phyloP scores from a whole-genome alignment of 1,140 invertebrate species.

The Meloidogyne floridensis region DNA sequence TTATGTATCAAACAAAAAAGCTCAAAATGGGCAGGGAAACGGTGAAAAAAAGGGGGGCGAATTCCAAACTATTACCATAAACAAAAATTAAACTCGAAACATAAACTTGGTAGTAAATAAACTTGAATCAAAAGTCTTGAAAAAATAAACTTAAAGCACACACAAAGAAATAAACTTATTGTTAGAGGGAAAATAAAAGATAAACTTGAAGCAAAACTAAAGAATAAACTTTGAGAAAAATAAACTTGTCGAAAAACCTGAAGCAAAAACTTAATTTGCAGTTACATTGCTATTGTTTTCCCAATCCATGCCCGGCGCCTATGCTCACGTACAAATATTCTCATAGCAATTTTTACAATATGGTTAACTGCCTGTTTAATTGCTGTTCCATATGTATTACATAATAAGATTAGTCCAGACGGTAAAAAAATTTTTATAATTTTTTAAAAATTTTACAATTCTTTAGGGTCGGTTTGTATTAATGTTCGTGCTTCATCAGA shows the following conservation, averaged over 20 bases:
- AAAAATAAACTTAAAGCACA: too few relatives aligned
- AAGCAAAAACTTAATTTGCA: constrained; percentile 32
- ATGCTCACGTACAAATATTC: constrained; percentile 58
- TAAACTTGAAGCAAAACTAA: neutral
- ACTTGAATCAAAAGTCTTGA: too few relatives aligned
- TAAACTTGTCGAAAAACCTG: too few relatives aligned
- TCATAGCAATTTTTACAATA: constrained; percentile 41
- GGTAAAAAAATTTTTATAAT: constrained; percentile 33
- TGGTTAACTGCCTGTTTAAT: constrained; percentile 53
- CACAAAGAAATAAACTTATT: too few relatives aligned
- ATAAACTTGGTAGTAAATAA: too few relatives aligned
- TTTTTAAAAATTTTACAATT: neutral
- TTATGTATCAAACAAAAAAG: too few relatives aligned
- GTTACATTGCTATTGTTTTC: constrained; percentile 61
- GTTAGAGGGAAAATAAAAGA: too few relatives aligned
- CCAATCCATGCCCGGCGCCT: constrained; percentile 59
- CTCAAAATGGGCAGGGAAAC: too few relatives aligned
- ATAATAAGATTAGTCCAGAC: constrained; percentile 36
- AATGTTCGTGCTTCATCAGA: constrained; percentile 17
- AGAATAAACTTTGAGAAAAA: neutral
- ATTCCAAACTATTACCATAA: too few relatives aligned
- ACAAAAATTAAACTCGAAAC: too few relatives aligned
- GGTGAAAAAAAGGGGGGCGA: too few relatives aligned
- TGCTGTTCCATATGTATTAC: constrained; percentile 58
- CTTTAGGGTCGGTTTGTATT: constrained; percentile 4